These are phyloP conservation scores for Hirtodrosophila cameraria DNA, from an alignment of 2,888 invertebrate species.

Conservation along the genomic window DNA sequence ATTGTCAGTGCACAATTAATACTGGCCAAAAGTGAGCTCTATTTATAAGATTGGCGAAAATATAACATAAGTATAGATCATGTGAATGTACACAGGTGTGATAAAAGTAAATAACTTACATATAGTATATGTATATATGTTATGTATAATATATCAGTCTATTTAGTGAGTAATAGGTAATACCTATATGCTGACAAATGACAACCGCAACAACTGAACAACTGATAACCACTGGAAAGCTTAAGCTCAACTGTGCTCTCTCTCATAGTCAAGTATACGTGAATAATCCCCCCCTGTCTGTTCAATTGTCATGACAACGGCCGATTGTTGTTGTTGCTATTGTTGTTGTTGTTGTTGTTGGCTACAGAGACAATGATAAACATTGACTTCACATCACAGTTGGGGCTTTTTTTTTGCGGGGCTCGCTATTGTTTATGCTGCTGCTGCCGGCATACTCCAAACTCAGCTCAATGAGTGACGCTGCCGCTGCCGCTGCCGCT, in stretches of 20 bases:
- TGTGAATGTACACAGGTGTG: constrained; percentile 21
- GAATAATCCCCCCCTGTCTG: constrained; percentile 13
- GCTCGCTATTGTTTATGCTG: constrained; percentile 52
- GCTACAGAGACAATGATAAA: constrained; percentile 52
- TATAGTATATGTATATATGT: constrained; percentile 2
- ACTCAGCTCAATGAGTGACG: too few species aligned
- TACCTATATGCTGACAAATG: constrained; percentile 17
- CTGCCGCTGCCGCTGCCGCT: constrained; percentile 6
- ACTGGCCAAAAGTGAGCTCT: not conserved
- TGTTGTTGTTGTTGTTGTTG: constrained; percentile 35
- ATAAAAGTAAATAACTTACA: constrained; percentile 7
- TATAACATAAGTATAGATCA: not conserved
- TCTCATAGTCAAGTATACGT: not conserved
- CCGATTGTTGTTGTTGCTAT: constrained; percentile 41
- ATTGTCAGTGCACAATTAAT: constrained; percentile 4
- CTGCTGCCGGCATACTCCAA: constrained; percentile 15
- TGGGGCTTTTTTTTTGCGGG: constrained; percentile 29
- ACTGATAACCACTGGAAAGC: constrained; percentile 55
- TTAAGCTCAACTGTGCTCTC: constrained; percentile 31
- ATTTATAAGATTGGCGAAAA: too few species aligned
- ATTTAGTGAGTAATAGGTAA: constrained; percentile 1
- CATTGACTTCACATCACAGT: constrained; percentile 41
- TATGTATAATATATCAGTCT: not conserved
- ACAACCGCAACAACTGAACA: constrained; percentile 34
- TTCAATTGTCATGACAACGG: constrained; percentile 65